phyloP scores from a whole-genome alignment of 2,888 invertebrate species.

The Synergus gifuensis region DNA sequence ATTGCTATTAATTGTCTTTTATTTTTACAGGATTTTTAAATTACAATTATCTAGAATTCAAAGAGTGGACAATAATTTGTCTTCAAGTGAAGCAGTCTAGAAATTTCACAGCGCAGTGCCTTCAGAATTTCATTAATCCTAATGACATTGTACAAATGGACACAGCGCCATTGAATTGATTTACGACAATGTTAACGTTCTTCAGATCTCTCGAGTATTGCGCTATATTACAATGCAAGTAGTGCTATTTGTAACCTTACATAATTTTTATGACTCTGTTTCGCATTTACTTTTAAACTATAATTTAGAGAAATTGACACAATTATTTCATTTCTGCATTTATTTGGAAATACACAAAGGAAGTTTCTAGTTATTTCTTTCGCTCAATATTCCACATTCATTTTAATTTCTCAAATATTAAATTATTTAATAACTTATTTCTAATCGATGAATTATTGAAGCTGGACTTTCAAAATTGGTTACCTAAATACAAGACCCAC shows the following conservation, averaged over 20 bases:
- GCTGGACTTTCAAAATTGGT: not conserved
- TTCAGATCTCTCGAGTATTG: conserved; percentile 5
- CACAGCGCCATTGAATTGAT: not conserved
- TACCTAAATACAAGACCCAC: not conserved
- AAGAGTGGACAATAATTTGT: not conserved
- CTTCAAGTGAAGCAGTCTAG: not conserved
- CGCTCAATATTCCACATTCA: not conserved
- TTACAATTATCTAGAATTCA: not conserved
- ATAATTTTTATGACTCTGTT: not conserved
- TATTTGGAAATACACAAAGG: not conserved
- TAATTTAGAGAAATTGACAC: not conserved
- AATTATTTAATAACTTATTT: too few species aligned
- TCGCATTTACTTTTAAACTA: not conserved
- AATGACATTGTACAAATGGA: not conserved
- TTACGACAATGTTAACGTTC: not conserved
- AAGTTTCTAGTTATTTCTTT: not conserved
- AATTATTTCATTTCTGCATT: not conserved
- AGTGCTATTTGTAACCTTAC: not conserved
- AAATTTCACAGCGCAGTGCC: not conserved
- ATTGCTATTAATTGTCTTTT: not conserved
- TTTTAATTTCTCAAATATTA: not conserved
- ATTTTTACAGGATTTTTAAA: not conserved
- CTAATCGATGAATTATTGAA: too few species aligned
- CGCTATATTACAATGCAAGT: not conserved
- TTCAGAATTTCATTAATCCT: not conserved